Conservation (phyloP, 2,797 vertebrate genomes). For the Rhabdophis nuchalis region DNA sequence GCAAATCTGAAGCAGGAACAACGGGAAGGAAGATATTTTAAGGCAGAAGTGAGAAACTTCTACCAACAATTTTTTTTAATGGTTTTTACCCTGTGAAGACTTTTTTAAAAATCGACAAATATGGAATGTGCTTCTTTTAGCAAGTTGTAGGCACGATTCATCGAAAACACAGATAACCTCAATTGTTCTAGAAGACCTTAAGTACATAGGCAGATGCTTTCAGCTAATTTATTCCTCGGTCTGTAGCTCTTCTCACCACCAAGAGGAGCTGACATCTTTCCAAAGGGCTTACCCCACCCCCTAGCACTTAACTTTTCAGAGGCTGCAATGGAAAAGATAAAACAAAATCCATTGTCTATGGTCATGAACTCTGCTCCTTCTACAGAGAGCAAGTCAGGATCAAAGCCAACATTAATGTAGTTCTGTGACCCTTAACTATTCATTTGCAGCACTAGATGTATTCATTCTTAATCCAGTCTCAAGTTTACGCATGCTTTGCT, state of each 20-base stretch:
- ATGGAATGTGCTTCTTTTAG: neutral
- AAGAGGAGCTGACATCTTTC: neutral
- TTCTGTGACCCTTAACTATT: neutral
- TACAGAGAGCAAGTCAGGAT: neutral
- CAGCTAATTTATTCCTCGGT: neutral
- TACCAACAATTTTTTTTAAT: neutral
- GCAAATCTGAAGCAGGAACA: conserved; percentile 54
- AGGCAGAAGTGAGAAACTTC: neutral
- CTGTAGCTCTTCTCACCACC: neutral
- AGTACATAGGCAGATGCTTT: neutral
- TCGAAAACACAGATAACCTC: neutral
- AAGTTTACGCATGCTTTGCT: neutral
- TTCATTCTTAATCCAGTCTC: neutral
- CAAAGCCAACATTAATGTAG: neutral
- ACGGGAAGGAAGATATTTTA: neutral
- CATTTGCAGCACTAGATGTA: neutral
- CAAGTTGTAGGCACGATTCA: neutral
- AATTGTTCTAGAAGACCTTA: neutral
- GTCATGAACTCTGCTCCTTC: neutral
- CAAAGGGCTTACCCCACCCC: neutral
- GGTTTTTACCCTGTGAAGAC: neutral
- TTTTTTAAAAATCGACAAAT: neutral
- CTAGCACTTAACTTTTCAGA: neutral
- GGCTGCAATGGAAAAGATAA: neutral
- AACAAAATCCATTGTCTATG: neutral